These are phyloP conservation scores for Achatina immaculata DNA, from an alignment of 1,140 invertebrate genomes.

Conservation along the genomic window DNA sequence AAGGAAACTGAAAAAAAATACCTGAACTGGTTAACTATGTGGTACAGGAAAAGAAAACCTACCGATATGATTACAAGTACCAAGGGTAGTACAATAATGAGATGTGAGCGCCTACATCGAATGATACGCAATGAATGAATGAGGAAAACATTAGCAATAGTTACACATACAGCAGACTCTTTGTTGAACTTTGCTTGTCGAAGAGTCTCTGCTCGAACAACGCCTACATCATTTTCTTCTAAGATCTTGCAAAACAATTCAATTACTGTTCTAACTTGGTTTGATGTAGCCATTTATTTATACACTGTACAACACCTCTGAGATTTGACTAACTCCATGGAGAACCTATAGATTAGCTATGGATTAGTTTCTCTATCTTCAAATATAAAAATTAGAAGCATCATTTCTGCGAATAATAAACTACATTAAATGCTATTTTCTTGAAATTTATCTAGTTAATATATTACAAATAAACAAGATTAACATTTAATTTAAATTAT, in stretches of 20 bases:
- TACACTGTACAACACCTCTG: background rate
- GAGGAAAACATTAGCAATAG: background rate
- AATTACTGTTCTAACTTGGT: slow-evolving; percentile 25
- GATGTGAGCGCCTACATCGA: background rate
- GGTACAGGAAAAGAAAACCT: background rate
- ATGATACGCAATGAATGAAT: background rate
- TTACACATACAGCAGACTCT: slow-evolving; percentile 12
- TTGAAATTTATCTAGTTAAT: background rate
- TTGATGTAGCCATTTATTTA: background rate
- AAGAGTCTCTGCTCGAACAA: slow-evolving; percentile 21
- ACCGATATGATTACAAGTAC: background rate
- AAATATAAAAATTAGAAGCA: background rate
- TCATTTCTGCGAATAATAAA: background rate
- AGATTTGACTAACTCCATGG: background rate
- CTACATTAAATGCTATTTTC: background rate
- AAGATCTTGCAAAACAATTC: slow-evolving; percentile 31
- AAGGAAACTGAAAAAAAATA: too few relatives aligned
- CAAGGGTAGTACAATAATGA: background rate
- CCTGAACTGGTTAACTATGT: too few relatives aligned
- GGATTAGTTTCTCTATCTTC: too few relatives aligned
- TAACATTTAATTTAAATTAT: background rate
- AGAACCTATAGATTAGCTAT: background rate
- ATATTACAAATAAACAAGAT: background rate
- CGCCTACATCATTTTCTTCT: slow-evolving; percentile 10
- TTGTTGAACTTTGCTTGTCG: slow-evolving; percentile 34